phyloP scores from a whole-genome alignment of 1,140 invertebrate species.

The Polyergus mexicanus region DNA sequence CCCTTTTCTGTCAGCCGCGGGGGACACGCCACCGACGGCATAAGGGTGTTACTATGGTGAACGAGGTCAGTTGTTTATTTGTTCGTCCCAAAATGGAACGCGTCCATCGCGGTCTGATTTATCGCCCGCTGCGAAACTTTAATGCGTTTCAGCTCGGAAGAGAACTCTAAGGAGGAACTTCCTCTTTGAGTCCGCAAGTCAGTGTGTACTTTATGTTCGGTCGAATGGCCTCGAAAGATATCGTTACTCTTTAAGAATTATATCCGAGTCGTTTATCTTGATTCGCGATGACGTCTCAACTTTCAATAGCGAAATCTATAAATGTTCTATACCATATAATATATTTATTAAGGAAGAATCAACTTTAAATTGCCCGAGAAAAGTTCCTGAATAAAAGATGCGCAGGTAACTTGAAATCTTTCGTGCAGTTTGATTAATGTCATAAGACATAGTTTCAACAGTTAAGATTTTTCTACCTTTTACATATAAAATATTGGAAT shows the following conservation, averaged over 20 bases:
- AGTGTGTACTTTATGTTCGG: constrained; percentile 31
- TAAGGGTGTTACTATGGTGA: constrained; percentile 71
- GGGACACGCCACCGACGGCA: constrained; percentile 34
- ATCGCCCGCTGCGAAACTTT: constrained; percentile 65
- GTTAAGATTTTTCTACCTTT: not conserved
- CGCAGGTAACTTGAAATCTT: not conserved
- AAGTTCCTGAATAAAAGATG: not conserved
- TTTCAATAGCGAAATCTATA: constrained; percentile 12
- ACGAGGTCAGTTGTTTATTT: constrained; percentile 77
- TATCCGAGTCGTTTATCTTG: constrained; percentile 43
- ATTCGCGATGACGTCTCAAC: constrained; percentile 35
- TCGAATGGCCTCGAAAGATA: constrained; percentile 29
- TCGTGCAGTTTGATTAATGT: not conserved
- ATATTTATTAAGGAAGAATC: constrained; percentile 24
- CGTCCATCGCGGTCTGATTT: constrained; percentile 69
- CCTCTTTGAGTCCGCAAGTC: constrained; percentile 42
- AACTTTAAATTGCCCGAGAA: not conserved
- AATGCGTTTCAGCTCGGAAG: constrained; percentile 59
- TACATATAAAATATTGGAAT: not conserved
- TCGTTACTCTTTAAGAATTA: constrained; percentile 41
- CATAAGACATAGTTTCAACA: not conserved
- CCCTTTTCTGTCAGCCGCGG: constrained; percentile 35
- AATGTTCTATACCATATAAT: not conserved
- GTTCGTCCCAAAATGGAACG: constrained; percentile 68
- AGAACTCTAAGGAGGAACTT: constrained; percentile 39